Percentiles rank a stretch among this genome's conserved stretches.
Evolutionary conservation across 1,140 invertebrate genomes (phyloP).

Genomic region (Reticulitermes speratus): DNA sequence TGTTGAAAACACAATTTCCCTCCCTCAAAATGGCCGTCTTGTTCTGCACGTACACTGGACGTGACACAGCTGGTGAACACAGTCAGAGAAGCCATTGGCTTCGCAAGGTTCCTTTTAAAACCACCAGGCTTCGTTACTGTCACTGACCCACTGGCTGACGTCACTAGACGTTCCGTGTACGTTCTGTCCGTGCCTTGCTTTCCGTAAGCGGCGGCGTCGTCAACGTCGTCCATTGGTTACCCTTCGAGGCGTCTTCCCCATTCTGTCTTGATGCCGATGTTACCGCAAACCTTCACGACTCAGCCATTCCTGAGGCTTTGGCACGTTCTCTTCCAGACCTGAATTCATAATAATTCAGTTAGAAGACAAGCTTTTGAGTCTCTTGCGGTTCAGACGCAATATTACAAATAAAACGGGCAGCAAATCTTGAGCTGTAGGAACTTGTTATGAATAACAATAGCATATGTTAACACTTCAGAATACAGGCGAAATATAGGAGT

Average conservation of each 20-base stretch:
- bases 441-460: too few relatives aligned
- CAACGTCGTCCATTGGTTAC: neutral
- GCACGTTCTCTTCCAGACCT: neutral
- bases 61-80: slow-evolving; percentile 12
- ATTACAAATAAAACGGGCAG: too few relatives aligned
- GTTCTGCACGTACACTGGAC: neutral
- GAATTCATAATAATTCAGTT: neutral
- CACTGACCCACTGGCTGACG: slow-evolving; percentile 1
- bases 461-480: too few relatives aligned
- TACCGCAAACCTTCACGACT: slow-evolving; percentile 1
- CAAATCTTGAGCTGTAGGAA: too few relatives aligned
- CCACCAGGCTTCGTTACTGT: slow-evolving; percentile 2
- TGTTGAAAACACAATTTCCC: neutral
- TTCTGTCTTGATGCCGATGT: neutral
- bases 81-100: neutral
- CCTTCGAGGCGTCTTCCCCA: neutral
- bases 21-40: slow-evolving; percentile 9
- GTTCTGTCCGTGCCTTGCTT: neutral
- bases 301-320: slow-evolving; percentile 7
- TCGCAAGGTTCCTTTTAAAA: neutral
- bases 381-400: too few relatives aligned
- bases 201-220: neutral
- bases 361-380: neutral
- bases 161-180: slow-evolving; percentile 14
- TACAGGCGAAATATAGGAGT: too few relatives aligned